phyloP scores from a whole-genome alignment of 2,888 invertebrate species.

The Trissolcus brochymenae region DNA sequence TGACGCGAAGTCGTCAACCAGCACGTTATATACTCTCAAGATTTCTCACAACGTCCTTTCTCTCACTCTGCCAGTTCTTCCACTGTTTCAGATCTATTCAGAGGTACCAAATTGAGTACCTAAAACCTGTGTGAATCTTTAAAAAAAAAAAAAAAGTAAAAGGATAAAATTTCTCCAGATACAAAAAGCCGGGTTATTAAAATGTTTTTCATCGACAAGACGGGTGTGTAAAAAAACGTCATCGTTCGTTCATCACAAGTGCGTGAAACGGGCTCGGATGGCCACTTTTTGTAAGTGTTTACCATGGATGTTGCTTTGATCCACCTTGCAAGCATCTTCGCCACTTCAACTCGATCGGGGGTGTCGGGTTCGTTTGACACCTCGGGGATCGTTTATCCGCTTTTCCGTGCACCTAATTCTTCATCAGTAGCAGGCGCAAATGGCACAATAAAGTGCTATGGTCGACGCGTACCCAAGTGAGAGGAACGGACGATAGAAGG shows the following conservation, averaged over 20 bases:
- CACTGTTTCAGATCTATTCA: conserved; percentile 20
- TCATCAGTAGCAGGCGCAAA: conserved; percentile 33
- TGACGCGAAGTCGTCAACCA: conserved; percentile 41
- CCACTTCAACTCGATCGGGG: background rate
- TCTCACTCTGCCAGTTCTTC: conserved; percentile 10
- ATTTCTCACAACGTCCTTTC: conserved; percentile 24
- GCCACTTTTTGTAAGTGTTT: too few relatives aligned
- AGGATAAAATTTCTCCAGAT: too few relatives aligned
- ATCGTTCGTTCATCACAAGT: too few relatives aligned
- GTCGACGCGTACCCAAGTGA: conserved; percentile 14
- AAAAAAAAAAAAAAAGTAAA: too few relatives aligned
- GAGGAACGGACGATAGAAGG: conserved; percentile 1
- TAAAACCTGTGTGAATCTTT: too few relatives aligned
- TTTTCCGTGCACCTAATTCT: conserved; percentile 32
- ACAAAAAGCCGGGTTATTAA: too few relatives aligned
- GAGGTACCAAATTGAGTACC: too few relatives aligned
- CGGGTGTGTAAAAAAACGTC: too few relatives aligned
- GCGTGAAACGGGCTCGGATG: too few relatives aligned
- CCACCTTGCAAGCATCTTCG: background rate
- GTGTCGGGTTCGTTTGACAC: conserved; percentile 64
- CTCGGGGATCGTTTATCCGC: conserved; percentile 44
- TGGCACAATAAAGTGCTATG: conserved; percentile 40
- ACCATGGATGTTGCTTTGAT: conserved; percentile 28
- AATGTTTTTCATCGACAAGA: background rate
- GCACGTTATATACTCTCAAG: conserved; percentile 28